These are phyloP conservation scores for Peromyscus attwateri DNA, from an alignment of 2,797 vertebrate genomes.

Conservation along the genomic window DNA sequence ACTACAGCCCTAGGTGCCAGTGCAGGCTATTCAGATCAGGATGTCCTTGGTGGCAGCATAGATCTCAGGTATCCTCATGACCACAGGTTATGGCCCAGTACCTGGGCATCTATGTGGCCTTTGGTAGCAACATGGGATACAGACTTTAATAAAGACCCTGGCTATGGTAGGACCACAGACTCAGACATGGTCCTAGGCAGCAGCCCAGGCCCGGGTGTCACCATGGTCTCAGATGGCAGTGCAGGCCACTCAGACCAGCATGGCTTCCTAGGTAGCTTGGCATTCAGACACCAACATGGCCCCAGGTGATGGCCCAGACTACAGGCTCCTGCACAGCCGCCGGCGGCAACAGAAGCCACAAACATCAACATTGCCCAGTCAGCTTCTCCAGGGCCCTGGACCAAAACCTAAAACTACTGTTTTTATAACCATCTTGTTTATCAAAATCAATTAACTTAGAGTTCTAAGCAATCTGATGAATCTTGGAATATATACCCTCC, in stretches of 20 bases:
- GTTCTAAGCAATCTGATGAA: neutral
- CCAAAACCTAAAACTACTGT: neutral
- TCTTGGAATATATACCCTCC: neutral
- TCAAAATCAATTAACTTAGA: neutral
- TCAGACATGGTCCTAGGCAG: neutral
- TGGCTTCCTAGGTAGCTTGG: neutral
- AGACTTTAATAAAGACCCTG: neutral
- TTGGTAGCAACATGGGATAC: neutral
- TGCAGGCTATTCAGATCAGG: neutral
- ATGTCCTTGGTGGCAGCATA: neutral
- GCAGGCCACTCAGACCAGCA: neutral
- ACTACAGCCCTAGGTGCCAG: neutral
- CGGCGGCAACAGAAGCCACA: no score
- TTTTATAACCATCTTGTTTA: slow-evolving; percentile 42
- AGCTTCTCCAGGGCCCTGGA: neutral
- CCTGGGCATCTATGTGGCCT: neutral
- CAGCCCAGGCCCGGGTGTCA: neutral
- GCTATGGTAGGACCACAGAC: neutral
- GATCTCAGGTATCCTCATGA: neutral
- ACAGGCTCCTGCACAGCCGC: neutral
- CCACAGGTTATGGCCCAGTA: neutral
- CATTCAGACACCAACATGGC: neutral
- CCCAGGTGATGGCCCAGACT: neutral
- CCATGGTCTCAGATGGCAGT: neutral
- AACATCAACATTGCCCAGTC: neutral